Evolutionary conservation across 2,797 vertebrate genomes (phyloP).

Genomic region (Acipenser ruthenus): DNA sequence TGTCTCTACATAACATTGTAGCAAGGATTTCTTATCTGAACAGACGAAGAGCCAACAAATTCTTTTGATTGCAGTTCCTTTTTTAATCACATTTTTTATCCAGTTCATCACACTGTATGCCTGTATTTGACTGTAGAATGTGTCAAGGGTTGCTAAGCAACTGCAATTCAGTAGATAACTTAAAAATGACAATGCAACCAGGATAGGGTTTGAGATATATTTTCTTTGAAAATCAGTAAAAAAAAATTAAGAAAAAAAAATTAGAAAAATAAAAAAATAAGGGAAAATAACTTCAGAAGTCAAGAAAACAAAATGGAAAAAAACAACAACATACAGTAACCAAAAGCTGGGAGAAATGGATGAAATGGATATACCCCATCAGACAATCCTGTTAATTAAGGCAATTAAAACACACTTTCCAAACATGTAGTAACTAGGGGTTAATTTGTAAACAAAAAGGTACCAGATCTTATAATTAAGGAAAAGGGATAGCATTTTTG

Average conservation of each 20-base stretch:
- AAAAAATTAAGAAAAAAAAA: background rate
- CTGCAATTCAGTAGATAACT: background rate
- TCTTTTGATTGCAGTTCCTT: no score
- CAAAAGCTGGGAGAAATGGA: background rate
- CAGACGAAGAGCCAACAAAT: no score
- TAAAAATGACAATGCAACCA: background rate
- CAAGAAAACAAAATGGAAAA: background rate
- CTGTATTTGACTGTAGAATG: background rate
- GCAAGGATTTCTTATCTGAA: no score
- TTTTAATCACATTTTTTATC: no score
- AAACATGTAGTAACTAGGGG: background rate
- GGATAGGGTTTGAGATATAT: background rate
- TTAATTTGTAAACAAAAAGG: background rate
- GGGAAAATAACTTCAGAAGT: background rate
- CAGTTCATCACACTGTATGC: no score
- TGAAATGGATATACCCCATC: background rate
- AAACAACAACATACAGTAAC: background rate
- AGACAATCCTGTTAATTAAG: background rate
- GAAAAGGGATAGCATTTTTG: no score
- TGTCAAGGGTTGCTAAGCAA: background rate
- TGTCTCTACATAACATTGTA: no score
- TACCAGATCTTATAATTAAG: no score
- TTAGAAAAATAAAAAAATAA: background rate
- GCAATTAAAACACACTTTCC: background rate
- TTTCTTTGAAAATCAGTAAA: background rate